A percentile compares a stretch with the other conserved stretches of the same genome.
Conservation (phyloP, 1,140 invertebrate genomes). For the Maconellicoccus hirsutus region DNA sequence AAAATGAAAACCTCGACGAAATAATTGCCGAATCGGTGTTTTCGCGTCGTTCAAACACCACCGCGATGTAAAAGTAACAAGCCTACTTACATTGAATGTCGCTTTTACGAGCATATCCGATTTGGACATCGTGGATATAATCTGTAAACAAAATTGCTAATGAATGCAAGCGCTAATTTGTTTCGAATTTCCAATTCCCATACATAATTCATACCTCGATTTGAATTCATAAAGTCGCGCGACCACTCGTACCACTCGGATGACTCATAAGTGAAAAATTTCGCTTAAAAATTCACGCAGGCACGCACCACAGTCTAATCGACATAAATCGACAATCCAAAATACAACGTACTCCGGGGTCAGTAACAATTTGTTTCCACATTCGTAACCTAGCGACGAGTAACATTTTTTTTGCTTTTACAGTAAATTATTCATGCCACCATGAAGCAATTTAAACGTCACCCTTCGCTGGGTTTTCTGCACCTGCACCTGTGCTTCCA, state of each 20-base stretch:
- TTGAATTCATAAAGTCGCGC: too few species aligned
- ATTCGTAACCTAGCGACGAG: neutral
- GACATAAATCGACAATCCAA: neutral
- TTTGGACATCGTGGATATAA: neutral
- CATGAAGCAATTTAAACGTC: neutral
- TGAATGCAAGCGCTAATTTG: too few species aligned
- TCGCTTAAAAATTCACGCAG: neutral
- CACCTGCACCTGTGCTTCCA: neutral
- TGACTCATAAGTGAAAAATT: neutral
- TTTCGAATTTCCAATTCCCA: too few species aligned
- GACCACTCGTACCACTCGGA: neutral
- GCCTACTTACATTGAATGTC: neutral
- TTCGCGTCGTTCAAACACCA: too few species aligned
- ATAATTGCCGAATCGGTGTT: too few species aligned
- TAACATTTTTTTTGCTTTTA: neutral
- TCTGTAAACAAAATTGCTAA: too few species aligned
- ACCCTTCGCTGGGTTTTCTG: neutral
- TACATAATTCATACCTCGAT: too few species aligned
- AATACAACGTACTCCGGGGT: neutral
- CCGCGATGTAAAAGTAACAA: too few species aligned
- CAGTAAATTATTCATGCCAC: conserved; percentile 1
- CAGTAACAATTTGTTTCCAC: neutral
- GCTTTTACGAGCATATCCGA: neutral
- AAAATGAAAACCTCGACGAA: neutral
- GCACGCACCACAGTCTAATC: neutral